phyloP scores from a whole-genome alignment of 2,888 invertebrate species.

The Leucania comma region DNA sequence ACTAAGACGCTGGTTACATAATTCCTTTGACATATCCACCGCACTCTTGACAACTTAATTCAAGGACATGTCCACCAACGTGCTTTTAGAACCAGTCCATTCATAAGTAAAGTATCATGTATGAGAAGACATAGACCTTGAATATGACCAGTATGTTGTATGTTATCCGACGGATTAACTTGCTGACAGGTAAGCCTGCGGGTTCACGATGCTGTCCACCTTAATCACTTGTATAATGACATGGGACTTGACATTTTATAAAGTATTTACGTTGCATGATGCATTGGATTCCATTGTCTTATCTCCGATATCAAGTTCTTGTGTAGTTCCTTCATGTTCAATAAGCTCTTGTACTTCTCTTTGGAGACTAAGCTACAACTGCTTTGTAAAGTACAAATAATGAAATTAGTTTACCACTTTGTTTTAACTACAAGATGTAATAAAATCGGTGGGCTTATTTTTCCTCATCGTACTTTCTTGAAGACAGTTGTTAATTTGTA shows the following conservation, averaged over 20 bases:
- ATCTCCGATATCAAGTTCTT: not conserved
- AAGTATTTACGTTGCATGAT: not conserved
- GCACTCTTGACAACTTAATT: conserved; percentile 32
- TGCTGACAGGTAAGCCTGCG: conserved; percentile 43
- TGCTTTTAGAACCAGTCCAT: conserved; percentile 13
- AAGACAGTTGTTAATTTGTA: too few species aligned
- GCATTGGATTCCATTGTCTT: not conserved
- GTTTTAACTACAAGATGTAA: too few species aligned
- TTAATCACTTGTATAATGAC: conserved; percentile 26
- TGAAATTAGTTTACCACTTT: too few species aligned
- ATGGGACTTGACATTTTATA: conserved; percentile 14
- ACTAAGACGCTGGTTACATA: conserved; percentile 11
- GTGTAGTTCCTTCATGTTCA: not conserved
- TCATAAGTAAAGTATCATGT: conserved; percentile 21
- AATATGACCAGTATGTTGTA: conserved; percentile 12
- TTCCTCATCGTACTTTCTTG: too few species aligned
- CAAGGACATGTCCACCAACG: conserved; percentile 25
- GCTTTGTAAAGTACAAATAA: too few species aligned
- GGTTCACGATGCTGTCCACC: conserved; percentile 41
- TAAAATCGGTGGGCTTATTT: too few species aligned
- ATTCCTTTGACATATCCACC: conserved; percentile 24
- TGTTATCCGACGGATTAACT: conserved; percentile 41
- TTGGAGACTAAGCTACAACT: not conserved
- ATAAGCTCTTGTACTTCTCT: not conserved
- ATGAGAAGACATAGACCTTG: conserved; percentile 39